A percentile compares a stretch with the other conserved stretches of the same genome.
These are phyloP conservation scores for Lycaena phlaeas DNA, from an alignment of 2,888 invertebrate genomes.

Conservation along the genomic window DNA sequence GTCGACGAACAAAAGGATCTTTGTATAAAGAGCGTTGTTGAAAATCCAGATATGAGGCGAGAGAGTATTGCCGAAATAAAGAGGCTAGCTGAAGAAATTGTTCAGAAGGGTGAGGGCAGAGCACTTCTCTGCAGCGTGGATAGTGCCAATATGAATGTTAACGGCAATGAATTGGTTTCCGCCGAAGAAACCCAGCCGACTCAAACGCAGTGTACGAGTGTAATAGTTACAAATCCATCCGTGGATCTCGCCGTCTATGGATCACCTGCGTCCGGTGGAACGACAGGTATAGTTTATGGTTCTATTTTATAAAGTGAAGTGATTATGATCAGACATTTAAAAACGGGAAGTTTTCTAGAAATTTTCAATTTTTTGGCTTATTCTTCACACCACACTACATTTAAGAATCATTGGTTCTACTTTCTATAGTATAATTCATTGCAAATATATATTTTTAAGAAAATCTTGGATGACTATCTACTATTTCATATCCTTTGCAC, in stretches of 20 bases:
- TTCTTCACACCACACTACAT: too few species aligned
- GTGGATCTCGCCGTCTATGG: constrained; percentile 73
- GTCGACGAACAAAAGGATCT: constrained; percentile 48
- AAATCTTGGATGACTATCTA: too few species aligned
- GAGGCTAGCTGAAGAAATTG: constrained; percentile 60
- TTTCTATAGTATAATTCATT: too few species aligned
- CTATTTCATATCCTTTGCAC: too few species aligned
- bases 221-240: constrained; percentile 81
- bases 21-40: constrained; percentile 54
- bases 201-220: constrained; percentile 71
- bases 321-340: too few species aligned
- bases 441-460: too few species aligned
- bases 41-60: constrained; percentile 60
- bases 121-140: constrained; percentile 59
- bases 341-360: too few species aligned
- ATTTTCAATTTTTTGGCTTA: too few species aligned
- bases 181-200: constrained; percentile 33
- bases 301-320: too few species aligned
- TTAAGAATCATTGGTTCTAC: too few species aligned
- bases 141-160: constrained; percentile 49
- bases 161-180: constrained; percentile 47
- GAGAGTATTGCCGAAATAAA: constrained; percentile 67
- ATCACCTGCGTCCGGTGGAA: constrained; percentile 58
- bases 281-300: constrained; percentile 57
- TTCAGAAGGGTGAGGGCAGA: constrained; percentile 62